Conservation (phyloP, 2,113 vertebrate species). For the Camelus dromedarius region DNA sequence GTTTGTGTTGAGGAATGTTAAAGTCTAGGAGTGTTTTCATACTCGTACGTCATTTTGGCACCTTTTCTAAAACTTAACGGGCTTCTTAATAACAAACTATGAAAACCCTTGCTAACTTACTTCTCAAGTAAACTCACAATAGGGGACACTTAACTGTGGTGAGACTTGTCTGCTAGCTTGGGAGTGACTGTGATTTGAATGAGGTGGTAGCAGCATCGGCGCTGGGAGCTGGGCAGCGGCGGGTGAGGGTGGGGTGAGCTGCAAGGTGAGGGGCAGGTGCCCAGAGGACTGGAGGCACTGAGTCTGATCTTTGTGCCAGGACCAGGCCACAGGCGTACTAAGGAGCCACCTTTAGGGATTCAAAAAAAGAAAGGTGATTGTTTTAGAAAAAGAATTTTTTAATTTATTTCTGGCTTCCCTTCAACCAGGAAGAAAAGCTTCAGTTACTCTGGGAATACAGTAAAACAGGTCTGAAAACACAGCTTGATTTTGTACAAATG, state of each 20-base stretch:
- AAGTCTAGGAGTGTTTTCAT: neutral
- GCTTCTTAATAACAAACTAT: constrained; percentile 18
- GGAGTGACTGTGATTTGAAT: neutral
- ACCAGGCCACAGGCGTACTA: neutral
- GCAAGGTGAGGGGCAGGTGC: fast-evolving
- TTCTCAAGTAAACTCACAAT: neutral
- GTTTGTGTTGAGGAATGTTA: neutral
- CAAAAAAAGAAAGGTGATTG: neutral
- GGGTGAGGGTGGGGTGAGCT: no score
- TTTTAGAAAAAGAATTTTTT: neutral
- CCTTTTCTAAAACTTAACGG: neutral
- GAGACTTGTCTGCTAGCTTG: neutral
- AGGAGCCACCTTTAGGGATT: neutral
- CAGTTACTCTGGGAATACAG: neutral
- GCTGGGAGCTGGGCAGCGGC: fast-evolving
- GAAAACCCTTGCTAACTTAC: neutral
- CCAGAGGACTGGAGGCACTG: neutral
- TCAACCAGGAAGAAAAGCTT: neutral
- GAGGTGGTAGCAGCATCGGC: fast-evolving
- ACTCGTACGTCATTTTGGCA: neutral
- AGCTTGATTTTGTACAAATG: neutral
- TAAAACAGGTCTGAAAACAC: neutral
- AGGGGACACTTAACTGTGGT: neutral
- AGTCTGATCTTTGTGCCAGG: neutral
- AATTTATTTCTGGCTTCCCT: neutral